Evolutionary conservation across 2,888 invertebrate genomes (phyloP), one percentile per base, ranked within the genome.

Genomic region (Diabrotica balteata): DNA sequence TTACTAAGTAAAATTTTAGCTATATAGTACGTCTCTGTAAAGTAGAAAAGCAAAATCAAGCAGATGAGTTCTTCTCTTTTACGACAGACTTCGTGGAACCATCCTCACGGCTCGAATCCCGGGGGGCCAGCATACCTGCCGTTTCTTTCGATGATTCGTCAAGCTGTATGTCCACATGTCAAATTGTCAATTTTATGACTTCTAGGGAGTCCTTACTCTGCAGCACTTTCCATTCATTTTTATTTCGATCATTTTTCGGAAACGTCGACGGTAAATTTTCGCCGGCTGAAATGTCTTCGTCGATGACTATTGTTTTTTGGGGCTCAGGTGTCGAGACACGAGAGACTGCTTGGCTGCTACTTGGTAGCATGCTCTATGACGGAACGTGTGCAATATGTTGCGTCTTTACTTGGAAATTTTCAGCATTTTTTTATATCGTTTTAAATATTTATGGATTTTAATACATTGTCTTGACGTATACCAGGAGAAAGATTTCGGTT

Each of bases 31-130:
- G 55, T 6, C 45, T 11, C 55, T 57, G 55, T 43, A 4, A 7
- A n/a, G n/a, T 11, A 11, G 11, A 43, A 44, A 10, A 55, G 44
- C 55, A 44, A 44, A 55, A 42, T 57, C 55, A 57, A 57, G 55
- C 55, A 57, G 55, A 57, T 57, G 55, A 57, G 55, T 17, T 54
- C 45, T 57, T 57, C 55, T 57, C 68, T 67, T 80, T 80, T 80
- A 82, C 81, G 81, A 79, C 78, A 82, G 81, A 82, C 81, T 82
- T 82, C 81, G 81, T 77, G 81, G 81, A 82, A 82, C 81, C 81
- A 72, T 74, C 68, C 55, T 51, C 79, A 59, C 68, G 17, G 55
- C 45, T 45, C 58, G 58, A 52, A 45, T 52, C 78, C 70, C 78
- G 79, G 79, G 78, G 74, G 67, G 67, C 67, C 60, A 46, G 52